Evolutionary conservation across 2,797 vertebrate species (phyloP), one percentile per base, ranked within the genome.

Genomic region (Pseudomugil tenellus): DNA sequence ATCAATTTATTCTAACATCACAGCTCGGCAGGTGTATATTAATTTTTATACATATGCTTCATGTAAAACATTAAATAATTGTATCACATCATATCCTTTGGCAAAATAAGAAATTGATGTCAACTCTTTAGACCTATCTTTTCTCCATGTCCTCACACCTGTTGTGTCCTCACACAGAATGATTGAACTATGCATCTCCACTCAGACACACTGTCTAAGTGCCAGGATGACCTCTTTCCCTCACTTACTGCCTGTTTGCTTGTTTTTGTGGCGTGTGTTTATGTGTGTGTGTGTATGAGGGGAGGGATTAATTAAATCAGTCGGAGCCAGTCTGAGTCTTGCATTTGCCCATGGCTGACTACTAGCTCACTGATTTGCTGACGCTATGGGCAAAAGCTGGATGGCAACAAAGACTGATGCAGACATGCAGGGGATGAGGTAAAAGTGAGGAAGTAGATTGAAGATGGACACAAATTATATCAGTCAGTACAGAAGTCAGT

Each of bases 221-320:
- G 17, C 26, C 31, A 37, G 6, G 12, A 16, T 14, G 31, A 35
- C 57, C 64, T 60, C 58, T 54, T 70, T 72, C 19, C 39, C 13
- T 35, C 9, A 37, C 34, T 17, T 64, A 32, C 29, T 41, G 49
- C 49, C 35, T 35, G n/a, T 28, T 46, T 6, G 1, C 41, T 65
- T 73, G 37, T 67, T 64, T 35, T 35, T 35, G 34, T n/a, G n/a
- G n/a, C n/a, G n/a, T n/a, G n/a, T n/a, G n/a, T n/a, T n/a, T n/a
- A n/a, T n/a, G n/a, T n/a, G n/a, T n/a, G n/a, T n/a, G n/a, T n/a
- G n/a, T n/a, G n/a, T n/a, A n/a, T n/a, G n/a, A n/a, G n/a, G n/a
- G n/a, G n/a, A n/a, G n/a, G n/a, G 34, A 74, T 76, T 66, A 64
- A 80, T 77, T 46, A 78, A 76, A 84, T 79, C 58, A 39, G 58